phyloP scores from a whole-genome alignment of 2,888 invertebrate species.

The Eupithecia dodoneata region DNA sequence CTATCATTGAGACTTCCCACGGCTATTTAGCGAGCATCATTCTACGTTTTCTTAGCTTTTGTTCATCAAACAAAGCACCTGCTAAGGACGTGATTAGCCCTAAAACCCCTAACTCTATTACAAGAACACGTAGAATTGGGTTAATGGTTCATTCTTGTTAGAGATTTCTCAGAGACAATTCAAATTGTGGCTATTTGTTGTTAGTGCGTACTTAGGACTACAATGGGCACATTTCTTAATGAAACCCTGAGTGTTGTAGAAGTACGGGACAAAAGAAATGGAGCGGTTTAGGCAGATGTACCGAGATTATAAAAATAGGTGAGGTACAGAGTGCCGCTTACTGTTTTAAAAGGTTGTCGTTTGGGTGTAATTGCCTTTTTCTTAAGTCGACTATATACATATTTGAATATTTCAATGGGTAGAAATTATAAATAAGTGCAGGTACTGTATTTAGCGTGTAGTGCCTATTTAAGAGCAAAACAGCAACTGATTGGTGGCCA shows the following conservation, averaged over 20 bases:
- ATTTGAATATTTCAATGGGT: background rate
- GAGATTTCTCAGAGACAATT: constrained; percentile 34
- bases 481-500: no score
- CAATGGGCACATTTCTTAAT: constrained; percentile 37
- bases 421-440: background rate
- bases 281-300: constrained; percentile 19
- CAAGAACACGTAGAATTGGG: constrained; percentile 35
- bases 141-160: constrained; percentile 34
- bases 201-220: constrained; percentile 28
- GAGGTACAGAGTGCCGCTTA: background rate
- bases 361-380: background rate
- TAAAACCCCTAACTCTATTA: constrained; percentile 33
- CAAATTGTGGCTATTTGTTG: constrained; percentile 36
- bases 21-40: background rate
- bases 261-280: constrained; percentile 23
- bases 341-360: background rate
- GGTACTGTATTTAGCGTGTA: background rate
- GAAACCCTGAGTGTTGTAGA: constrained; percentile 28
- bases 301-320: constrained; percentile 11
- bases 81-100: constrained; percentile 37
- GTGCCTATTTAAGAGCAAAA: background rate
- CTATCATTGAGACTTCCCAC: background rate
- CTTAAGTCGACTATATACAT: background rate
- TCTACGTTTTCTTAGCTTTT: constrained; percentile 28
- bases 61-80: constrained; percentile 28